These are phyloP conservation scores for Stigmatopora argus DNA, from an alignment of 2,113 vertebrate species.

Conservation along the genomic window DNA sequence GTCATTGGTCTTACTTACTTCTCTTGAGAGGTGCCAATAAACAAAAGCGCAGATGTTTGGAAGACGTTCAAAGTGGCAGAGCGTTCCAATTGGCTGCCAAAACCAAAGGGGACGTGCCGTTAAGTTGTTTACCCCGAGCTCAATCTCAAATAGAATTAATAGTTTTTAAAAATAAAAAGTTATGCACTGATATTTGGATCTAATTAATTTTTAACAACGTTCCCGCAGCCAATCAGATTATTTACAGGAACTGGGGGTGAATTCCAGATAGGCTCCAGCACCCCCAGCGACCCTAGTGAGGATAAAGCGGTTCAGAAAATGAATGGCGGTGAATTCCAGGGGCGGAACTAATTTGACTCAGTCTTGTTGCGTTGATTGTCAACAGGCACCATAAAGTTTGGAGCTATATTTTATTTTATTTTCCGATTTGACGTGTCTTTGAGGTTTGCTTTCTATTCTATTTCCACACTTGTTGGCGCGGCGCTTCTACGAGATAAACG, in stretches of 20 bases:
- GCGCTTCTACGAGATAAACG: not conserved
- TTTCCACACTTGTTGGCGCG: not conserved
- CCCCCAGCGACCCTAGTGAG: too few species aligned
- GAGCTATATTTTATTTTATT: too few species aligned
- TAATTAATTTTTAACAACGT: not conserved
- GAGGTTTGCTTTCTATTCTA: too few species aligned
- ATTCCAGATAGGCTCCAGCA: too few species aligned
- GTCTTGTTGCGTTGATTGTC: too few species aligned
- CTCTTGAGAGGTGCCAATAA: not conserved
- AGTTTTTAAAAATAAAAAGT: not conserved
- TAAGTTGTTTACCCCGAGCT: not conserved
- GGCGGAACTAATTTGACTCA: too few species aligned
- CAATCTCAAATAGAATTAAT: not conserved
- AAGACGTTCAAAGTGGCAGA: not conserved
- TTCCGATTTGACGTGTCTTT: too few species aligned
- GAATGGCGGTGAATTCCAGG: too few species aligned
- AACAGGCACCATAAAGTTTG: too few species aligned
- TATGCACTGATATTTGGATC: not conserved
- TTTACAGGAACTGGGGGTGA: too few species aligned
- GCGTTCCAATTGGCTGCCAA: not conserved
- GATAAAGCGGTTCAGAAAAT: too few species aligned
- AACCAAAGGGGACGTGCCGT: not conserved
- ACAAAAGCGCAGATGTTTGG: conserved; percentile 4
- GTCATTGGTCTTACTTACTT: not conserved
- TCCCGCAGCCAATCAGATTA: too few species aligned